These are phyloP conservation scores for Promerops cafer DNA, from an alignment of 2,113 vertebrate genomes.

Conservation along the genomic window DNA sequence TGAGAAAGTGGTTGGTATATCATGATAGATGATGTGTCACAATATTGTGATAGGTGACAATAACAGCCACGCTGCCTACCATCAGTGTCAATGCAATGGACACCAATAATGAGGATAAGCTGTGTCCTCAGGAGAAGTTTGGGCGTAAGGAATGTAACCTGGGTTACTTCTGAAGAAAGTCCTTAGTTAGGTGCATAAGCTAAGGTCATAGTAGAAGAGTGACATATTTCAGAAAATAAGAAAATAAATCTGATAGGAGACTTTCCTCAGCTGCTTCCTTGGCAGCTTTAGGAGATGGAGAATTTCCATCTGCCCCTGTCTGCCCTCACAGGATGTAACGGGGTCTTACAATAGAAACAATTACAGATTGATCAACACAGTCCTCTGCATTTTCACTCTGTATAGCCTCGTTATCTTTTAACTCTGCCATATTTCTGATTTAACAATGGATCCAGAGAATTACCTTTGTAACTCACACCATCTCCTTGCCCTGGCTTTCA, in stretches of 20 bases:
- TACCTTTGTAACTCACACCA: background rate
- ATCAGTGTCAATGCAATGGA: background rate
- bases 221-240: background rate
- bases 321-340: background rate
- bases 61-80: background rate
- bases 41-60: background rate
- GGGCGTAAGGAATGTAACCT: background rate
- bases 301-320: background rate
- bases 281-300: background rate
- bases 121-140: background rate
- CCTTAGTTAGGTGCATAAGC: background rate
- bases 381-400: background rate
- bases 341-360: background rate
- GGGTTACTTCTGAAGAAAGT: too few species aligned
- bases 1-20: background rate
- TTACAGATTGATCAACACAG: background rate
- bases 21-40: background rate
- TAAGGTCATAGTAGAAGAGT: background rate
- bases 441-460: background rate
- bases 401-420: background rate
- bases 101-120: background rate
- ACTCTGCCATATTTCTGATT: background rate
- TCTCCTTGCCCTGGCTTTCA: background rate
- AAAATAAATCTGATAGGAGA: background rate
- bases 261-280: background rate